Base-by-base conservation (phyloP, 1,140 invertebrate species). In the Psilanteris sp. region DNA sequence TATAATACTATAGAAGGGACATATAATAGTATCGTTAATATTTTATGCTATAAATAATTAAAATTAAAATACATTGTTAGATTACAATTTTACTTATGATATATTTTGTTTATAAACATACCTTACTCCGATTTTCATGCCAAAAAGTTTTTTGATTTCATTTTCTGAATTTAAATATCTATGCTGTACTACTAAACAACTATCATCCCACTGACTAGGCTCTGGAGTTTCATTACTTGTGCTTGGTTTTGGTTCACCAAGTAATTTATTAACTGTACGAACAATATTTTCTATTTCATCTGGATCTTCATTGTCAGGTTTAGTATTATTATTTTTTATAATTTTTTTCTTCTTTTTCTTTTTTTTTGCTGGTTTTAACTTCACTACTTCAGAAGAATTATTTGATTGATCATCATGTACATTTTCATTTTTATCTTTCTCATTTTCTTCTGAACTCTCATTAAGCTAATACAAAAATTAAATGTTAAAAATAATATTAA, bases 111-210 rank as follows among this genome's bases (percentile, higher is more conserved):
- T n/a, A n/a, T n/a, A n/a, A n/a, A 57, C 39, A 57, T 89, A 93
- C 90, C 84, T 89, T n/a, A n/a, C n/a, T n/a, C n/a, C n/a, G 48
- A 94, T 92, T 85, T 93, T 93, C 5, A 93, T 92, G 3, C 96
- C 96, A 91, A 97, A 97, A 76, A 96, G 94, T 79, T 92, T 91
- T 57, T 92, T 94, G 66, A 97, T 88, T 88, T 97, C 96, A 88
- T 95, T 94, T 46, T 93, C 93, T 18, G 93, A 91, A 89, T 96
- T 96, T 2, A 97, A 87, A 85, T 95, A 89, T 81, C 94, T 95
- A 44, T 91, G 89, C 37, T 95, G 92, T 1, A 95, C 87, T 16
- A 79, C 87, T 5, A 96, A 80, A 22, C 92, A 82, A 44, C 88
- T 85, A 46, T 91, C 90, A 44, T 34, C 29, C 50, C 59, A 48